Conservation (phyloP, 37 sponge, comb jelly and placozoan species). For the Lycopodina hypogea region DNA sequence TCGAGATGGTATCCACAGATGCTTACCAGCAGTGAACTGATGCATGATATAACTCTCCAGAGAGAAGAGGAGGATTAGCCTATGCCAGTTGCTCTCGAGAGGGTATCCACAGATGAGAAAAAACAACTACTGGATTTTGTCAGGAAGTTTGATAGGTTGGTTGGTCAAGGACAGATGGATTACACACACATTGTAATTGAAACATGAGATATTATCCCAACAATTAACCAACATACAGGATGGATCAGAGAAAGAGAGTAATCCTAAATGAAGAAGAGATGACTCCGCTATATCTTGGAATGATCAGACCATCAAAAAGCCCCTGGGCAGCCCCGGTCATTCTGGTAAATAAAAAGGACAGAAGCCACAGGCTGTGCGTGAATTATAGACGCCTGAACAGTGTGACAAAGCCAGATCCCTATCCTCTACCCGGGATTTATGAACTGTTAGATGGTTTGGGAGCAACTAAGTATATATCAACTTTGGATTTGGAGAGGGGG, state of each 20-base stretch:
- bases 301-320: neutral
- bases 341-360: neutral
- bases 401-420: slow-evolving; percentile 1
- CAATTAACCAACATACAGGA: neutral
- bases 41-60: too few relatives aligned
- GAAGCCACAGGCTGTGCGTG: neutral
- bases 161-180: neutral
- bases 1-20: neutral
- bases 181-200: neutral
- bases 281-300: neutral
- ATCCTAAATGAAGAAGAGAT: neutral
- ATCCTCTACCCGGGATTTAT: slow-evolving; percentile 1
- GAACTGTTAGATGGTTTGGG: neutral
- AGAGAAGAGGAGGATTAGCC: neutral
- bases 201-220: neutral
- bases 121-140: neutral
- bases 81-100: neutral
- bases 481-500: neutral
- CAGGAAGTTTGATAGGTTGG: neutral
- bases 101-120: neutral
- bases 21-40: neutral
- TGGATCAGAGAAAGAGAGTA: neutral
- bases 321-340: slow-evolving; percentile 5
- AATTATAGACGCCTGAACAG: neutral
- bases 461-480: neutral